Conservation (phyloP, 2,888 invertebrate genomes). For the Eristalis intricaria region DNA sequence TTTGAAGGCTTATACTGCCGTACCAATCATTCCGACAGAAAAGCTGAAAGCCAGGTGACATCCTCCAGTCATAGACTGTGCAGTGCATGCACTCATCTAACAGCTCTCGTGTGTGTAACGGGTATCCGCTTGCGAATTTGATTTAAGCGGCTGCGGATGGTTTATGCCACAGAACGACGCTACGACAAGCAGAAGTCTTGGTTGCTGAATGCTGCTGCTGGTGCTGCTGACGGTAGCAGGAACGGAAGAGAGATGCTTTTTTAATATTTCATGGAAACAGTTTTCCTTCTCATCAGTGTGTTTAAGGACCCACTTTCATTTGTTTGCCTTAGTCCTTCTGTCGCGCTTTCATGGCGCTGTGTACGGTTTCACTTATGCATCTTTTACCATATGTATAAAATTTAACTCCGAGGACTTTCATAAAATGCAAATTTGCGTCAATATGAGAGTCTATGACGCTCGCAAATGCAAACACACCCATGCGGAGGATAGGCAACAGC, state of each 20-base stretch:
- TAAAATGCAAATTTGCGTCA: conserved; percentile 69
- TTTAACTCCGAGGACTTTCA: conserved; percentile 67
- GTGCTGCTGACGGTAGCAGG: background rate
- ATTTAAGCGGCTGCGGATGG: conserved; percentile 61
- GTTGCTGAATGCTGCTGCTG: background rate
- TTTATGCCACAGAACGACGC: conserved; percentile 42
- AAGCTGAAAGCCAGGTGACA: conserved; percentile 55
- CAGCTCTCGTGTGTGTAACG: conserved; percentile 61
- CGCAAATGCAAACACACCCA: conserved; percentile 56
- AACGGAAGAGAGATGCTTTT: conserved; percentile 9
- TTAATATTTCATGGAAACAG: conserved; percentile 69
- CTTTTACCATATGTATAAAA: conserved; percentile 67
- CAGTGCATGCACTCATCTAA: conserved; percentile 44
- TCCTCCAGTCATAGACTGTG: conserved; percentile 23
- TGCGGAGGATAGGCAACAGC: background rate
- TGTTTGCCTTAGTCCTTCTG: conserved; percentile 66
- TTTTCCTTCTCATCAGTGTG: conserved; percentile 71
- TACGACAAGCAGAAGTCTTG: conserved; percentile 13
- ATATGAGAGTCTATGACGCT: conserved; percentile 57
- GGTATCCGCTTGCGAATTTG: conserved; percentile 64
- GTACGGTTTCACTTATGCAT: conserved; percentile 72
- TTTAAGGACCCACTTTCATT: conserved; percentile 71
- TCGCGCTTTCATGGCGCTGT: conserved; percentile 64
- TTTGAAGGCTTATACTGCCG: conserved; percentile 67
- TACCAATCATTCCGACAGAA: conserved; percentile 61